Base-by-base conservation (phyloP, 2,113 vertebrate genomes). In the Hippocampus comes region DNA sequence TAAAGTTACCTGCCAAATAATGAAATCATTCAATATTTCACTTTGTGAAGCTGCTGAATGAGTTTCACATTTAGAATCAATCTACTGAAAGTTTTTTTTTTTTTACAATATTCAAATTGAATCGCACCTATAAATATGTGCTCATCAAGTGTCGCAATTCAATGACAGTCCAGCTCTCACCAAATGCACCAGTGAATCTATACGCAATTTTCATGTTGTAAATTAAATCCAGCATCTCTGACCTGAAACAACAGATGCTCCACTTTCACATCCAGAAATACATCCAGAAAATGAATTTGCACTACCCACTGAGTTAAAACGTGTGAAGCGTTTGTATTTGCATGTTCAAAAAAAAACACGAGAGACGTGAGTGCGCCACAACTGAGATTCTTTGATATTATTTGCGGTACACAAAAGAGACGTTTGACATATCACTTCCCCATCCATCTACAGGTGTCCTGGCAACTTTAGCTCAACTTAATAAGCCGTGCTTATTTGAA, bases 401-500 rank as follows among this genome's bases (percentile, higher is more conserved):
- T 87, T 88, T 84, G 72, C 15, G 68, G 77, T 75, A 71, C 79
- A 81, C 76, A 86, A 79, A 85, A 73, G 80, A 74, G 74, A 79
- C 82, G 86, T 85, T 82, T 87, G 81, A 86, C 67, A 27, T 38
- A 76, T 82, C 64, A 73, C 77, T 76, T 77, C 79, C 78, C 71
- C 67, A 73, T 80, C 79, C 81, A 89, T 89, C 84, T 87, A 87
- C 87, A 89, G 87, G 88, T 91, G 86, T 88, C 87, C 86, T 87
- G 83, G 85, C 82, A 89, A 89, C 88, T 87, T 89, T 79, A 77
- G 78, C 86, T 86, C 79, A 68, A 74, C 78, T 86, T 87, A 90
- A 89, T 90, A 87, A 88, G 82, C 82, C 61, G 53, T 56, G 82
- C 71, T 83, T 79, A 81, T 87, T 88, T 91, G 86, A 91, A 89